Conservation (phyloP, 1,140 invertebrate genomes). For the Centruroides sculpturatus region DNA sequence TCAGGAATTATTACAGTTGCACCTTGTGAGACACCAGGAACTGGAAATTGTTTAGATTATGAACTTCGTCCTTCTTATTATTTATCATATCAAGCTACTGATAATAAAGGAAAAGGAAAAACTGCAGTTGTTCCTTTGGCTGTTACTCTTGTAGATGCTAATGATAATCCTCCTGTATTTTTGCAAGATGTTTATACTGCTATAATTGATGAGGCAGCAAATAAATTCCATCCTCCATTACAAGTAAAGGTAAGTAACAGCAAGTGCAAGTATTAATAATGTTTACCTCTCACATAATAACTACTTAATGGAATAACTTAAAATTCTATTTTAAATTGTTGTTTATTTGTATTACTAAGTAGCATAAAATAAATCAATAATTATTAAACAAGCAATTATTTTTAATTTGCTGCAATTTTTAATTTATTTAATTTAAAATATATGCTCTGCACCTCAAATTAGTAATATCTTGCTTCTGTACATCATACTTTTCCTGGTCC, state of each 20-base stretch:
- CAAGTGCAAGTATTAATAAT: no score
- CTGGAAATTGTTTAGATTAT: conserved; percentile 60
- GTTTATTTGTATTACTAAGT: no score
- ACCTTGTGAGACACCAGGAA: conserved; percentile 48
- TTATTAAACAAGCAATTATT: no score
- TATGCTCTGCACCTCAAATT: no score
- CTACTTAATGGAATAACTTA: no score
- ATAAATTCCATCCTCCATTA: conserved; percentile 50
- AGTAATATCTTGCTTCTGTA: no score
- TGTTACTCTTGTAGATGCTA: conserved; percentile 61
- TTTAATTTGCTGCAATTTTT: no score
- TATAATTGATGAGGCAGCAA: conserved; percentile 59
- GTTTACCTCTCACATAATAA: no score
- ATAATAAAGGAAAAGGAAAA: conserved; percentile 62
- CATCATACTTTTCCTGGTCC: no score
- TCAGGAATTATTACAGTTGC: conserved; percentile 70
- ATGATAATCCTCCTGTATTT: conserved; percentile 73
- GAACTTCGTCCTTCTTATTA: conserved; percentile 69
- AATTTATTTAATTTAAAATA: no score
- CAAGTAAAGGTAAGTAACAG: conserved; percentile 23
- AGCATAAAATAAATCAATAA: no score
- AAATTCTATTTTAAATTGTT: no score
- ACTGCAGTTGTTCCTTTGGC: conserved; percentile 60
- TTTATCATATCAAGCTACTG: conserved; percentile 69
- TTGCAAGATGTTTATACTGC: conserved; percentile 50